Percentiles rank a stretch among this genome's conserved stretches.
These are phyloP conservation scores for Cinclus cinclus DNA, from an alignment of 2,113 vertebrate genomes.

Conservation along the genomic window DNA sequence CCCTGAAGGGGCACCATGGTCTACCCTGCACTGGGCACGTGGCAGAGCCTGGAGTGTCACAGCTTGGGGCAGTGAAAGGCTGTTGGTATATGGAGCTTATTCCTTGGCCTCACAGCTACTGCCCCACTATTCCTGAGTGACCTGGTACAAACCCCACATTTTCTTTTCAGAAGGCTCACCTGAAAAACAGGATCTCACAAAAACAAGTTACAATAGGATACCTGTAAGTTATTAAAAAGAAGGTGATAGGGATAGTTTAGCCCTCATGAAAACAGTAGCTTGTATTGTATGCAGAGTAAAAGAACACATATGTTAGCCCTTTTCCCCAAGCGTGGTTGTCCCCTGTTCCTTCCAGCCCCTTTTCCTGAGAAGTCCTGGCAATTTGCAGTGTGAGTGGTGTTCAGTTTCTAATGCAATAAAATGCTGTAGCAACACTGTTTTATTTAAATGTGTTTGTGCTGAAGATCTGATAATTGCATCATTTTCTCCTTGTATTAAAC, in stretches of 20 bases:
- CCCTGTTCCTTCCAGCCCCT: background rate
- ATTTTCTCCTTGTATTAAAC: conserved; percentile 11
- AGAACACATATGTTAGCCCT: background rate
- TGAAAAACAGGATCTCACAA: background rate
- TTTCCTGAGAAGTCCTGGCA: background rate
- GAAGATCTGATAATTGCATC: background rate
- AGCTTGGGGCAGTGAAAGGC: background rate
- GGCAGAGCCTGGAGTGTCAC: background rate
- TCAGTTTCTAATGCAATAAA: background rate
- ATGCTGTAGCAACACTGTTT: background rate
- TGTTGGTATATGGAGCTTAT: rapidly evolving
- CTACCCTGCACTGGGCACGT: rapidly evolving
- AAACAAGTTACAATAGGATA: background rate
- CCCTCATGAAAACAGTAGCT: background rate
- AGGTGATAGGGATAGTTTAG: background rate
- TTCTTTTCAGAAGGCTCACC: background rate
- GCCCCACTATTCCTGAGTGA: background rate
- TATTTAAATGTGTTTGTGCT: background rate
- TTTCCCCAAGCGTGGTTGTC: background rate
- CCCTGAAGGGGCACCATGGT: rapidly evolving
- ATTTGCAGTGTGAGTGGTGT: background rate
- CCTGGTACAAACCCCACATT: background rate
- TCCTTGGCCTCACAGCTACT: background rate
- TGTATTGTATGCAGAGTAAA: background rate
- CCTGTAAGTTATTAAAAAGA: background rate